Base-by-base conservation (phyloP, 2,113 vertebrate species). In the Coptodon rendalli region DNA sequence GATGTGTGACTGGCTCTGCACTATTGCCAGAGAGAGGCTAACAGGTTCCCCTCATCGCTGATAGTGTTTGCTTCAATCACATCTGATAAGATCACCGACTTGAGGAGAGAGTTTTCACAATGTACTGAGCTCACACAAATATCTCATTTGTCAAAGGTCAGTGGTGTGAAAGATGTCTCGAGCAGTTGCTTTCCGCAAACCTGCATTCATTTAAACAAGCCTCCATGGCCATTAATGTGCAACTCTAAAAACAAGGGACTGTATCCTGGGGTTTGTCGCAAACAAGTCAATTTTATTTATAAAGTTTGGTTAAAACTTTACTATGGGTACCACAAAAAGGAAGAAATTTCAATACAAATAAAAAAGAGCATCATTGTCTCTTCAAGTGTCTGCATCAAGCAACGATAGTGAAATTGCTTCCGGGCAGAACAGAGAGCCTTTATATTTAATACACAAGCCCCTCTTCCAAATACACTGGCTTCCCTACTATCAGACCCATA, bases 1-100 rank as follows among this genome's bases (percentile, higher is more conserved):
- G 87, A 94, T 93, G 93, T 95, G 87, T 85, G 92, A 90, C 92
- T 85, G 82, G 73, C 89, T 92, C 80, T 82, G 89, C 81, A 52
- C 89, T 85, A 36, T 78, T 80, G 78, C 84, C 63, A 40, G 57
- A 86, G 80, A 93, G 45, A 73, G 80, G 83, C 61, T 89, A n/a
- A 76, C 80, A 79, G 84, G 59, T 87, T 59, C 66, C 79, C 43
- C 14, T 87, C 80, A n/a, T 11, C 82, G 5, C 84, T 29, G 89
- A 76, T 82, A 50, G 80, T 68, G 90, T 91, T 89, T 80, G 88
- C 66, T 78, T 90, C 92, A 85, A 66, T 89, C 86, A 66, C 12
- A 24, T 73, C 80, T 82, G 88, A 94, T 92, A 86, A 84, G 66
- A 91, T 90, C 76, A 19, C 34, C 19, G 38, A 80, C n/a, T 52